Percentiles rank a stretch among this genome's conserved stretches.
Evolutionary conservation across 2,797 vertebrate species (phyloP).

Genomic region (Crax fasciolata): DNA sequence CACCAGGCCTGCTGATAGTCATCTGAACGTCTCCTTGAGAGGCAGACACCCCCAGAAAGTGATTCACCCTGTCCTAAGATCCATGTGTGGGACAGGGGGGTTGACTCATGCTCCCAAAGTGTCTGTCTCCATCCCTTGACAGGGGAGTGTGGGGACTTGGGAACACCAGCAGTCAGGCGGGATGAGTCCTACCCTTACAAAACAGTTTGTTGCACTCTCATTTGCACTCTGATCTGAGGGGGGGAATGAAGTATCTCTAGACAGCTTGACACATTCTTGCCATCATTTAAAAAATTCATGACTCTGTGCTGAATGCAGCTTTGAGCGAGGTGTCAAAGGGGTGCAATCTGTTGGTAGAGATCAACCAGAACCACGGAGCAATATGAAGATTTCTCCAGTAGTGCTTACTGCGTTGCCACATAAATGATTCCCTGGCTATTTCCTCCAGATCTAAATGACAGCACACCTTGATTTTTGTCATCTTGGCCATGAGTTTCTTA

Average conservation of each 20-base stretch:
- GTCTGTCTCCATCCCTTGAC: conserved; percentile 49
- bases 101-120: conserved; percentile 69
- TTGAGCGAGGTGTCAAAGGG: background rate
- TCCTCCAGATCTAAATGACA: background rate
- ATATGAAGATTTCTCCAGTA: background rate
- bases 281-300: background rate
- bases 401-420: background rate
- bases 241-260: background rate
- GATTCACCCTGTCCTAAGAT: conserved; percentile 71
- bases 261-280: background rate
- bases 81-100: conserved; percentile 60
- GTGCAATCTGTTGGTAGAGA: background rate
- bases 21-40: conserved; percentile 61
- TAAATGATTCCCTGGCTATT: background rate
- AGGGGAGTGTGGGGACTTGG: background rate
- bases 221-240: background rate
- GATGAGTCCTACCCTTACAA: background rate
- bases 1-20: conserved; percentile 54
- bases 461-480: background rate
- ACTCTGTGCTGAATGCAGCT: background rate
- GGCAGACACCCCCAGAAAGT: conserved; percentile 73
- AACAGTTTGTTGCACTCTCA: background rate
- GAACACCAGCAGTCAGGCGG: background rate
- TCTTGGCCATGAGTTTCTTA: background rate
- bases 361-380: background rate